Evolutionary conservation across 1,140 invertebrate genomes (phyloP).

Genomic region (Drosophila pruinosa): DNA sequence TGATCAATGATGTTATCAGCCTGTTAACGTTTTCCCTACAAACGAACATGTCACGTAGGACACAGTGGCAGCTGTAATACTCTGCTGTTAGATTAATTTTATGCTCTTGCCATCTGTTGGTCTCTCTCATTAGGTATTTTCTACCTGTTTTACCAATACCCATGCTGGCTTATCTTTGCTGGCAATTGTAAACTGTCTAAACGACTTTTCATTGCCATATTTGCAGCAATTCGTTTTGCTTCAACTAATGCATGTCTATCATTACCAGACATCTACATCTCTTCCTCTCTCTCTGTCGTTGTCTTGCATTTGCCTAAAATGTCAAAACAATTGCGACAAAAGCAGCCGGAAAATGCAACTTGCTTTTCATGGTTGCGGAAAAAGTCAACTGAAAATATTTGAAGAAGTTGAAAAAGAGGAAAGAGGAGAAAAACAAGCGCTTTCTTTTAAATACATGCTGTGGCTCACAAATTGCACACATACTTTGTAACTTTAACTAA

Average conservation of each 20-base stretch:
- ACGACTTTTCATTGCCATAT: slow-evolving; percentile 48
- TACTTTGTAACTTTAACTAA: slow-evolving; percentile 29
- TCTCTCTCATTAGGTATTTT: neutral
- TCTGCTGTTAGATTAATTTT: neutral
- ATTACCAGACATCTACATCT: slow-evolving; percentile 8
- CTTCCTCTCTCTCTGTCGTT: neutral
- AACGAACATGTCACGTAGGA: neutral
- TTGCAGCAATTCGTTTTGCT: slow-evolving; percentile 50
- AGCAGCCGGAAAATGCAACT: slow-evolving; percentile 46
- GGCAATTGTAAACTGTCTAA: slow-evolving; percentile 22
- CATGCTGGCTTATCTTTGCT: slow-evolving; percentile 38
- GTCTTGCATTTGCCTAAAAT: slow-evolving; percentile 22
- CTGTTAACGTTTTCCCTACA: neutral
- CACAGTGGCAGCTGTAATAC: neutral
- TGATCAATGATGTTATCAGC: neutral
- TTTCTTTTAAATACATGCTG: slow-evolving; percentile 28
- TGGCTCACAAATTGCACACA: slow-evolving; percentile 4
- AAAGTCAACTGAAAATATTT: slow-evolving; percentile 26
- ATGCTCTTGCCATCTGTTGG: slow-evolving; percentile 11
- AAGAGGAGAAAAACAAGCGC: slow-evolving; percentile 4
- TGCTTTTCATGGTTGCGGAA: slow-evolving; percentile 31
- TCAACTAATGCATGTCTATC: slow-evolving; percentile 33
- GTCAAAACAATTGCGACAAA: slow-evolving; percentile 35
- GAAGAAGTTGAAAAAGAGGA: neutral
- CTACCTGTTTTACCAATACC: slow-evolving; percentile 47